Conservation (phyloP, 1,140 invertebrate species). For the Ceratitis capitata region DNA sequence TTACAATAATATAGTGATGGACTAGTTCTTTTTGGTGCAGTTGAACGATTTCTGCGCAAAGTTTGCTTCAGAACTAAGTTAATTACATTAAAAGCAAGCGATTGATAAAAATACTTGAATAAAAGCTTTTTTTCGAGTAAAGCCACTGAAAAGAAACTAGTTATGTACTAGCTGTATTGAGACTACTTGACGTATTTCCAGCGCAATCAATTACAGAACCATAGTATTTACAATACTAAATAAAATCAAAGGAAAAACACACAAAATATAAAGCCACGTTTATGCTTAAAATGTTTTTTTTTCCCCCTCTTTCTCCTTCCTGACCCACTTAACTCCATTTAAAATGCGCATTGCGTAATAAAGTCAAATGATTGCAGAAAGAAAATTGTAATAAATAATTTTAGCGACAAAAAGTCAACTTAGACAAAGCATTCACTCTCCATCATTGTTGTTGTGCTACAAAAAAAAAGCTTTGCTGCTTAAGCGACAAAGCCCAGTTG, state of each 20-base stretch:
- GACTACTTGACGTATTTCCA: background rate
- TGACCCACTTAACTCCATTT: background rate
- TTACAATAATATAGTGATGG: too few relatives aligned
- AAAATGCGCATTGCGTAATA: constrained; percentile 29
- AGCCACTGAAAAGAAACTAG: background rate
- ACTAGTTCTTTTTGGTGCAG: too few relatives aligned
- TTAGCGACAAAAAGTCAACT: background rate
- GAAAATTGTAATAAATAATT: background rate
- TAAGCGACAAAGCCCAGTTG: background rate
- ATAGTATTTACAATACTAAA: too few relatives aligned
- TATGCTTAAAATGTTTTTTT: too few relatives aligned
- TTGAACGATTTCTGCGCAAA: too few relatives aligned
- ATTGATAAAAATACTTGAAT: too few relatives aligned
- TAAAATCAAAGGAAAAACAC: too few relatives aligned
- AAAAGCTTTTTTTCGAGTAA: too few relatives aligned
- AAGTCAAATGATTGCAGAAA: background rate
- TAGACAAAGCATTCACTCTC: background rate
- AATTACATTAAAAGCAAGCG: too few relatives aligned
- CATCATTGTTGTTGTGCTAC: background rate
- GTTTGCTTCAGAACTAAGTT: too few relatives aligned
- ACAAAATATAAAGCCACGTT: too few relatives aligned
- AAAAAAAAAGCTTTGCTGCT: background rate
- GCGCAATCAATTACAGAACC: too few relatives aligned
- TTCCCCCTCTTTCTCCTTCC: background rate
- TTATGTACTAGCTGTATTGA: background rate